A percentile compares a stretch with the other conserved stretches of the same genome.
These are phyloP conservation scores for Netelia melanura DNA, from an alignment of 2,888 invertebrate genomes.

Conservation along the genomic window DNA sequence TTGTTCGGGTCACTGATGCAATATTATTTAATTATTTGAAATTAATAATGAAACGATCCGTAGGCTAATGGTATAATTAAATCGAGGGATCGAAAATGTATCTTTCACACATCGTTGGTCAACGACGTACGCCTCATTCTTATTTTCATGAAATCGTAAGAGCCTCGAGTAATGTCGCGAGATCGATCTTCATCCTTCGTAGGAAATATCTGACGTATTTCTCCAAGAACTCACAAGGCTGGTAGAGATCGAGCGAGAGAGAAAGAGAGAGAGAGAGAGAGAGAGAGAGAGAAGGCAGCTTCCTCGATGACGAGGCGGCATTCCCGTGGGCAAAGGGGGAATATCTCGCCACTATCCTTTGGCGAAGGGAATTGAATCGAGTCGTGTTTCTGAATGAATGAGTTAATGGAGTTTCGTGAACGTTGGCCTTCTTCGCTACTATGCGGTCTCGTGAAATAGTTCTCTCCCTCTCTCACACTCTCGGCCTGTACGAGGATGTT, in stretches of 20 bases:
- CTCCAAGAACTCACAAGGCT: neutral
- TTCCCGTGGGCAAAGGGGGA: constrained; percentile 43
- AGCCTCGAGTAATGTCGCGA: no score
- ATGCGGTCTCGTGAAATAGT: constrained; percentile 28
- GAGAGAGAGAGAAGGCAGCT: neutral
- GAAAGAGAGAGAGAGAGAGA: neutral
- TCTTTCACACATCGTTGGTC: neutral
- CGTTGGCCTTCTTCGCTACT: constrained; percentile 14
- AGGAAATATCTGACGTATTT: no score
- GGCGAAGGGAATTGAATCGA: constrained; percentile 56
- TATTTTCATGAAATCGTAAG: no score
- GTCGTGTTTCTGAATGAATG: constrained; percentile 72
- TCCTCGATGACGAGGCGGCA: neutral
- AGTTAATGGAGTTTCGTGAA: constrained; percentile 78
- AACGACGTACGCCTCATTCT: no score
- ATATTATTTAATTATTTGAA: neutral
- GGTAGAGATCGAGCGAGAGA: neutral
- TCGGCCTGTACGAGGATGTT: constrained; percentile 27
- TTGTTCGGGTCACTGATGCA: neutral
- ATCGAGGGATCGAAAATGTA: neutral
- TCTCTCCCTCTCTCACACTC: constrained; percentile 20
- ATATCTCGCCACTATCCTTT: constrained; percentile 42
- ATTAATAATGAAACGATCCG: neutral
- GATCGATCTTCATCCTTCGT: no score
- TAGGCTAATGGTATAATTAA: neutral